Evolutionary conservation across 2,888 invertebrate species (phyloP), one percentile per base, ranked within the genome.

Genomic region (Caenorhabditis sp.): DNA sequence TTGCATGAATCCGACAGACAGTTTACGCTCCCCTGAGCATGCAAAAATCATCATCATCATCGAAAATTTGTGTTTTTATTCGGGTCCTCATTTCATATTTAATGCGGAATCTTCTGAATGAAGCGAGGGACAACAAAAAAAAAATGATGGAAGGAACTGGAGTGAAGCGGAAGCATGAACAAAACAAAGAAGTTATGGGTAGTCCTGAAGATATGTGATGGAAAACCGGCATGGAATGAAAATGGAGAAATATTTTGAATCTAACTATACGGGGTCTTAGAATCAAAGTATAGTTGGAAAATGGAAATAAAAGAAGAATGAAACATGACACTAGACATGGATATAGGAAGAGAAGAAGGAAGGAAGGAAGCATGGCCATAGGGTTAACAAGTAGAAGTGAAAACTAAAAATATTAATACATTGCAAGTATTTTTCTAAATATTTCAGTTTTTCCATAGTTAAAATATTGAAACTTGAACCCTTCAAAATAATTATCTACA

Each of bases 21-120:
- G 54, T 70, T 79, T 44, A 79, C 70, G 79, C 79, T 79, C 47
- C 70, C 47, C 64, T 77, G 77, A 77, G 69, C 77, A 69, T 63
- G 76, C 68, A 59, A 58, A 63, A 70, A 77, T 38, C 77, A 70
- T 77, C 77, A 77, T 77, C 58, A 58, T 47, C 47, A 47, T 68
- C 68, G 61, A 69, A 66, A 70, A 54, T 54, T 19, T 77, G 51
- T 70, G 61, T 63, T 69, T 77, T 63, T 70, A 61, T 77, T 77
- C 54, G n/a, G 38, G 24, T 24, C n/a, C 22, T 58, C 51, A 31
- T 66, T 72, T n/a, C 41, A 12, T 14, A 14, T 12, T 19, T 16
- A 10, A 59, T 47, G 19, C 47, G 2, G 47, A 54, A 54, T 49
- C 19, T 19, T 49, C 19, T 19, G 19, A 19, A 49, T 49, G 49